These are phyloP conservation scores for Channa argus DNA, from an alignment of 2,113 vertebrate genomes.

Conservation along the genomic window DNA sequence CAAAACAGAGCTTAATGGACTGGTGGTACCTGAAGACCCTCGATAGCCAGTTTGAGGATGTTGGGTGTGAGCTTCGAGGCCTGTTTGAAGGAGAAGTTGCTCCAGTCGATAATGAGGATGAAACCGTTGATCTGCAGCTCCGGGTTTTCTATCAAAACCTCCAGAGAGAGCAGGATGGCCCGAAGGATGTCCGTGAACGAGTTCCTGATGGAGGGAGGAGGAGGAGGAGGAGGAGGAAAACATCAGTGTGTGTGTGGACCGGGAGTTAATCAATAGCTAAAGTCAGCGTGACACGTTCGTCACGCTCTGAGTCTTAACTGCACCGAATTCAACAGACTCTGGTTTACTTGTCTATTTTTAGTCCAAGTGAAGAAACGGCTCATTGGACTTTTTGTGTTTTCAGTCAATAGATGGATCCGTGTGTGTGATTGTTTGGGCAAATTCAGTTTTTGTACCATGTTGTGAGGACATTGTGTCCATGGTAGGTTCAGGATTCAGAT, in stretches of 20 bases:
- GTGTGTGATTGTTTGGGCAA: background rate
- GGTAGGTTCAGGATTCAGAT: too few relatives aligned
- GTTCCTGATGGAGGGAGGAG: slow-evolving; percentile 60
- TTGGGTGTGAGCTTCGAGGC: slow-evolving; percentile 98
- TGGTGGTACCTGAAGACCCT: slow-evolving; percentile 88
- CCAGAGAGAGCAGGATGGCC: slow-evolving; percentile 96
- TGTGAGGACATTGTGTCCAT: too few relatives aligned
- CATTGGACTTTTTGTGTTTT: slow-evolving; percentile 28
- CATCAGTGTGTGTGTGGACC: background rate
- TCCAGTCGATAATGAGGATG: slow-evolving; percentile 99
- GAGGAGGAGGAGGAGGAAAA: background rate
- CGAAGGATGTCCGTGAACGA: slow-evolving; percentile 94
- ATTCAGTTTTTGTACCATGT: too few relatives aligned
- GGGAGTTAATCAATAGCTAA: slow-evolving; percentile 34
- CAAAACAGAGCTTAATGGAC: too few relatives aligned
- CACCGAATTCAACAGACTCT: background rate
- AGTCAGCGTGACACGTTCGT: background rate
- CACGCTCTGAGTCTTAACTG: slow-evolving; percentile 16
- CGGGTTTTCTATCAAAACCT: slow-evolving; percentile 97
- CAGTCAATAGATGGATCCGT: slow-evolving; percentile 17
- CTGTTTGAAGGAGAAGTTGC: slow-evolving; percentile 99
- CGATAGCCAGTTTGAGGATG: slow-evolving; percentile 97
- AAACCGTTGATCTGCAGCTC: slow-evolving; percentile 99
- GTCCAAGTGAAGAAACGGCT: background rate
- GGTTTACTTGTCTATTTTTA: background rate